phyloP scores from a whole-genome alignment of 2,888 invertebrate species.

The Ochlodes sylvanus region DNA sequence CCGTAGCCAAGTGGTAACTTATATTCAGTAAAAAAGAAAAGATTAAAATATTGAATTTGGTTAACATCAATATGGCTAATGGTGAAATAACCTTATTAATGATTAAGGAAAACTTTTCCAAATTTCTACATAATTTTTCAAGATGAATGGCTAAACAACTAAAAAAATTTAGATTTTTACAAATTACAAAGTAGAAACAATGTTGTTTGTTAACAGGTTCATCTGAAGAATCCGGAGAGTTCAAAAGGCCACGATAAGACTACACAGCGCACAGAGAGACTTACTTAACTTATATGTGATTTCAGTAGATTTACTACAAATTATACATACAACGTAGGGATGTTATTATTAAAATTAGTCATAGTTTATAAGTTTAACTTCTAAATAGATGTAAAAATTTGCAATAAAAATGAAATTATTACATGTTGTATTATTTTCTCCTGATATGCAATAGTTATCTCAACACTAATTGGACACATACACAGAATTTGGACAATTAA shows the following conservation, averaged over 20 bases:
- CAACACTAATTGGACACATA: no score
- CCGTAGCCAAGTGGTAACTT: no score
- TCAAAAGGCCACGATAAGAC: slow-evolving; percentile 74
- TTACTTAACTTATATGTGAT: slow-evolving; percentile 77
- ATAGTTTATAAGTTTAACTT: slow-evolving; percentile 65
- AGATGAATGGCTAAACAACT: no score
- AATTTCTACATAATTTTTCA: no score
- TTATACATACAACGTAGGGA: slow-evolving; percentile 50
- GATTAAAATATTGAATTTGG: no score
- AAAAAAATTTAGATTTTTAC: no score
- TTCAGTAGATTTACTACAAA: slow-evolving; percentile 63
- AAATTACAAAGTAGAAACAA: no score
- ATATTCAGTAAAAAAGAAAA: no score
- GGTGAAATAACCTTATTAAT: no score
- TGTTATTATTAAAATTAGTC: slow-evolving; percentile 71
- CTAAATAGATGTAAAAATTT: slow-evolving; percentile 44
- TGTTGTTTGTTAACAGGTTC: slow-evolving; percentile 60
- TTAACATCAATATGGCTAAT: no score
- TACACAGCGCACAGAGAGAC: slow-evolving; percentile 50
- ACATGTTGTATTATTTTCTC: slow-evolving; percentile 40
- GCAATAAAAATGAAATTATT: slow-evolving; percentile 46
- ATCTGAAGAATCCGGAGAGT: slow-evolving; percentile 79
- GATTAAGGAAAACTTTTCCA: no score
- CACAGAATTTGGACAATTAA: no score
- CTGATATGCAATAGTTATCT: background rate